A percentile compares a stretch with the other conserved stretches of the same genome.
Evolutionary conservation across 2,797 vertebrate genomes (phyloP).

Genomic region (Enteromius unitaeniatus): DNA sequence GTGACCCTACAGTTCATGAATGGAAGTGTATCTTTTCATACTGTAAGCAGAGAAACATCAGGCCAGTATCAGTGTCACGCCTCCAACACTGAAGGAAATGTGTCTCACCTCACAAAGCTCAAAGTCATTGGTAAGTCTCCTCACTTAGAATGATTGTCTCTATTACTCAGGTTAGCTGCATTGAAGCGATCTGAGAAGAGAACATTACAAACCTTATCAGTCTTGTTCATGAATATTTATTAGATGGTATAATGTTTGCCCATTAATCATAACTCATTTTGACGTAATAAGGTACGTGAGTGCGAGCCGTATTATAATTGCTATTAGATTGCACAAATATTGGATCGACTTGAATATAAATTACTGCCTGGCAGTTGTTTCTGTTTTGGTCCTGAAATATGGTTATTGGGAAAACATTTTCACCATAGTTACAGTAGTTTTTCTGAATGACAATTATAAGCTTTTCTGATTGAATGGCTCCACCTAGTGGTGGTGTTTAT

Average conservation of each 20-base stretch:
- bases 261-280: neutral
- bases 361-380: too few relatives aligned
- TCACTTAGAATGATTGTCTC: neutral
- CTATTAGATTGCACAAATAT: neutral
- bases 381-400: neutral
- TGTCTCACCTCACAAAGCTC: constrained; percentile 81
- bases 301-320: neutral
- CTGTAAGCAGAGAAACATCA: constrained; percentile 75
- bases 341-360: neutral
- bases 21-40: constrained; percentile 79
- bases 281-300: neutral
- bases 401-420: neutral
- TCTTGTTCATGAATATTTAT: neutral
- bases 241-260: neutral
- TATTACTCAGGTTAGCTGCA: neutral
- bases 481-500: constrained; percentile 54
- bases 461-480: constrained; percentile 15
- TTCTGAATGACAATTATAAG: neutral
- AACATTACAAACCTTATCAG: neutral
- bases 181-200: neutral
- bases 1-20: constrained; percentile 75
- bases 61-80: constrained; percentile 90
- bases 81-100: constrained; percentile 86
- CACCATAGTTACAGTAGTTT: neutral
- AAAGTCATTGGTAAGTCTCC: constrained; percentile 88